Conservation (phyloP, 1,140 invertebrate genomes). For the Trissolcus basalis region DNA sequence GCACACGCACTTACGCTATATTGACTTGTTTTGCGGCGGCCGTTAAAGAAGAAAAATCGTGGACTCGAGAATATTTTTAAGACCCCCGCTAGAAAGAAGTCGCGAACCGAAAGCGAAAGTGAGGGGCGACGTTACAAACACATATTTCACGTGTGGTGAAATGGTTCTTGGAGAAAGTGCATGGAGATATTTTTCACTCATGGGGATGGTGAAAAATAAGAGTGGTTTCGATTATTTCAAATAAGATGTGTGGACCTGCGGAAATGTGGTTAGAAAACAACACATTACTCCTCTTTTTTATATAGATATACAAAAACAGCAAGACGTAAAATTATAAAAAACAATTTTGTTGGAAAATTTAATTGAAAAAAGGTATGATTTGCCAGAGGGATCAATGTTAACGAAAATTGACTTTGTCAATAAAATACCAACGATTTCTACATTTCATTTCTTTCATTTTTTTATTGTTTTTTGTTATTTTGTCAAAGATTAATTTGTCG, state of each 20-base stretch:
- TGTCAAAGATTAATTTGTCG: too few species aligned
- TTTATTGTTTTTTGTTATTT: too few species aligned
- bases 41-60: conserved; percentile 32
- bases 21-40: conserved; percentile 21
- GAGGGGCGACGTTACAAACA: conserved; percentile 24
- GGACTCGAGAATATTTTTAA: conserved; percentile 31
- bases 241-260: neutral
- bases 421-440: too few species aligned
- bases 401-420: too few species aligned
- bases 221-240: conserved; percentile 22
- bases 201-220: neutral
- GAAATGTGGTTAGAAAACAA: neutral
- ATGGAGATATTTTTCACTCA: neutral
- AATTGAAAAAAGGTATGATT: too few species aligned
- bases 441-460: too few species aligned
- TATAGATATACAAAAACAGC: too few species aligned
- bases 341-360: neutral
- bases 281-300: too few species aligned
- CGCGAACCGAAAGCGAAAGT: conserved; percentile 21
- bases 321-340: too few species aligned
- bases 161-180: conserved; percentile 12
- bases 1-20: neutral
- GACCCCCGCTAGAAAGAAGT: conserved; percentile 20
- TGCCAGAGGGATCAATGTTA: too few species aligned
- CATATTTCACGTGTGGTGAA: conserved; percentile 27